A percentile compares a stretch with the other conserved stretches of the same genome.
Conservation (phyloP, 2,888 invertebrate genomes). For the Alviniconcha strummeri region DNA sequence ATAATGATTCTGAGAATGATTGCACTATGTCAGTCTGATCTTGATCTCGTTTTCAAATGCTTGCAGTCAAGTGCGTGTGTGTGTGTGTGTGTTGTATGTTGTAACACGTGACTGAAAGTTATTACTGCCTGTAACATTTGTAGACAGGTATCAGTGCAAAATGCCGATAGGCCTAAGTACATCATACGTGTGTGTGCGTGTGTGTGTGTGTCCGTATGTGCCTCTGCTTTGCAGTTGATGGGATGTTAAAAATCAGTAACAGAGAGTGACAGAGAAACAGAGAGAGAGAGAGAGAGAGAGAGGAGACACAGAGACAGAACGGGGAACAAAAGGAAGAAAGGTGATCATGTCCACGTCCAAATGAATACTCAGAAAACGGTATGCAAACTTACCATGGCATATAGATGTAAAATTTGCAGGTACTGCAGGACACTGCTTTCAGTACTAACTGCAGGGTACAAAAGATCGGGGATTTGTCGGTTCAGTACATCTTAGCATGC, state of each 20-base stretch:
- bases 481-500: no score
- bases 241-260: background rate
- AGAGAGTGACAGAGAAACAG: background rate
- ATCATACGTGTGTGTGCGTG: background rate
- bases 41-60: no score
- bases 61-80: no score
- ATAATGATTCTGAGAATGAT: no score
- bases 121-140: no score
- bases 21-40: no score
- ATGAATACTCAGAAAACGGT: background rate
- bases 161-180: no score
- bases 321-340: background rate
- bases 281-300: constrained; percentile 5
- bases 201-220: background rate
- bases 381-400: background rate
- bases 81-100: no score
- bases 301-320: background rate
- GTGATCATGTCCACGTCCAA: background rate
- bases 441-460: background rate
- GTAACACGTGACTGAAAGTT: no score
- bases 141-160: no score
- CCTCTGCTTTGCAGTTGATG: background rate
- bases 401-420: background rate
- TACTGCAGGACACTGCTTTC: background rate
- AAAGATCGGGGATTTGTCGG: no score